Evolutionary conservation across 2,888 invertebrate species (phyloP).

Genomic region (Dromius quadrimaculatus): DNA sequence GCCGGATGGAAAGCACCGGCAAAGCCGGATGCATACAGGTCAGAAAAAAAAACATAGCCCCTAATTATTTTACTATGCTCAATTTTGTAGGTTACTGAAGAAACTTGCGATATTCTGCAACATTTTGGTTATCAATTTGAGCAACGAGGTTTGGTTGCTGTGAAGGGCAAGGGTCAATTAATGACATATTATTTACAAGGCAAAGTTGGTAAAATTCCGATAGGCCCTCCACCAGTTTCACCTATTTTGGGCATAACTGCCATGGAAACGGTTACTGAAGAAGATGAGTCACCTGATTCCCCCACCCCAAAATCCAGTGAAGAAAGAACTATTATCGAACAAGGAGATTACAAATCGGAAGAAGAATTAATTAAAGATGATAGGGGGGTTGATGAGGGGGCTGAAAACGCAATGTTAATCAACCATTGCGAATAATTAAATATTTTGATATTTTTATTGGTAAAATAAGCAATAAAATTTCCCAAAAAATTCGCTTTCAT

Average conservation of each 20-base stretch:
- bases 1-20: constrained; percentile 97
- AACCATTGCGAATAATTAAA: constrained; percentile 58
- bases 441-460: neutral
- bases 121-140: constrained; percentile 93
- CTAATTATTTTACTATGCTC: no score
- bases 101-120: constrained; percentile 90
- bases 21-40: constrained; percentile 96
- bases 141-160: constrained; percentile 93
- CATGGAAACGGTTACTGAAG: constrained; percentile 66
- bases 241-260: constrained; percentile 57
- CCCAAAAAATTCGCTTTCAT: neutral
- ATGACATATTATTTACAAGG: constrained; percentile 93
- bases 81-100: constrained; percentile 89
- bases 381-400: constrained; percentile 61
- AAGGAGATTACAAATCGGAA: constrained; percentile 50
- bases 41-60: neutral
- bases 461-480: neutral
- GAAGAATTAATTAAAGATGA: constrained; percentile 59
- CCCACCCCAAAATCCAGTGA: constrained; percentile 63
- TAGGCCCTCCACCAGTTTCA: constrained; percentile 55
- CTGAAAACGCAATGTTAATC: constrained; percentile 62
- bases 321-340: constrained; percentile 64
- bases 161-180: constrained; percentile 97
- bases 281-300: constrained; percentile 65
- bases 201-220: constrained; percentile 64